Percentiles rank a stretch among this genome's conserved stretches.
Evolutionary conservation across 2,113 vertebrate species (phyloP).

Genomic region (Glaucomys volans): DNA sequence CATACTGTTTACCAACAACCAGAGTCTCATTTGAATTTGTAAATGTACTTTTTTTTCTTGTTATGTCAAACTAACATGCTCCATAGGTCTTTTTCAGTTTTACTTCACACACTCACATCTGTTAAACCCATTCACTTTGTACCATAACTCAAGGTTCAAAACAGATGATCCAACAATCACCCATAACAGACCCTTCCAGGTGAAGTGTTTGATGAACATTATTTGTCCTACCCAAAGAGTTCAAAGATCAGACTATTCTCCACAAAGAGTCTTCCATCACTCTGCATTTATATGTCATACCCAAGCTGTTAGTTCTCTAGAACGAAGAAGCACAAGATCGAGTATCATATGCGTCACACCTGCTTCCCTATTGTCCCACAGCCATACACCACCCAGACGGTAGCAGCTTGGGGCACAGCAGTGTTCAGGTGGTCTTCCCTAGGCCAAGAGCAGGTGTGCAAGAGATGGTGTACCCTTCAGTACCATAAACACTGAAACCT

Average conservation of each 20-base stretch:
- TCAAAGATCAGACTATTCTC: conserved; percentile 56
- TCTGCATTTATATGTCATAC: conserved; percentile 36
- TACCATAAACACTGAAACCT: not conserved
- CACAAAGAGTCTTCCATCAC: conserved; percentile 36
- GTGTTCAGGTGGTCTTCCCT: conserved; percentile 60
- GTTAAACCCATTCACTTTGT: conserved; percentile 75
- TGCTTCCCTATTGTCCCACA: conserved; percentile 64
- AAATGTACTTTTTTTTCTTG: conserved; percentile 13
- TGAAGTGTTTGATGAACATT: conserved; percentile 70
- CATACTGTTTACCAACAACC: not conserved
- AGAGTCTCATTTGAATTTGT: not conserved
- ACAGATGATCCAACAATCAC: conserved; percentile 61
- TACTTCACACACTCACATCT: conserved; percentile 55
- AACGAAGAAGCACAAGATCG: conserved; percentile 37
- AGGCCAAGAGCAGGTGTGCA: conserved; percentile 63
- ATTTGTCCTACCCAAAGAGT: conserved; percentile 14
- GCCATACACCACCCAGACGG: conserved; percentile 25
- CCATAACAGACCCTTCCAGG: conserved; percentile 38
- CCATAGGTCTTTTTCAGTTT: conserved; percentile 9
- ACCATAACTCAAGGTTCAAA: conserved; percentile 71
- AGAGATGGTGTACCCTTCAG: not conserved
- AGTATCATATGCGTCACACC: conserved; percentile 43
- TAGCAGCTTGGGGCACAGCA: conserved; percentile 16
- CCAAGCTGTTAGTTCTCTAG: conserved; percentile 58
- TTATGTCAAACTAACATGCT: conserved; percentile 42